These are phyloP conservation scores for Mastacembelus armatus DNA, from an alignment of 2,797 vertebrate species.

Conservation along the genomic window DNA sequence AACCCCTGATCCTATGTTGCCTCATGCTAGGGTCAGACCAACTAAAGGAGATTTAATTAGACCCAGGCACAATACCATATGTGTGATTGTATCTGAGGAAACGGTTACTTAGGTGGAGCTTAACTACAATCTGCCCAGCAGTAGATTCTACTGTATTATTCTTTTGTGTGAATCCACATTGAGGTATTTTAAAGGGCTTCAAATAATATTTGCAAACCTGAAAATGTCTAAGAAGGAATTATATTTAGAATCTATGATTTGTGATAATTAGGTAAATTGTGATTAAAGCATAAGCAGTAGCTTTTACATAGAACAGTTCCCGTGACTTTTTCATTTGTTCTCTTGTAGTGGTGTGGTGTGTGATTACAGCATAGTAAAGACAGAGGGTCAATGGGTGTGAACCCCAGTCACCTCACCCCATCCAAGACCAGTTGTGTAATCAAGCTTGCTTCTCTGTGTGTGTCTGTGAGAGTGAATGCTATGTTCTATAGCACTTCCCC, in stretches of 20 bases:
- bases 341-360: not conserved
- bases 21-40: slow-evolving; percentile 28
- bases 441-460: not conserved
- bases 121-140: slow-evolving; percentile 31
- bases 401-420: slow-evolving; percentile 31
- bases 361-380: slow-evolving; percentile 9
- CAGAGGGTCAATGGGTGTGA: slow-evolving; percentile 23
- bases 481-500: slow-evolving; percentile 49
- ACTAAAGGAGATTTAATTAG: no score
- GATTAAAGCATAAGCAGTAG: not conserved
- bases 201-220: not conserved
- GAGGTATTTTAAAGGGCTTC: not conserved
- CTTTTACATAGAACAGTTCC: not conserved
- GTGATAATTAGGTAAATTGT: not conserved
- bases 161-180: slow-evolving; percentile 1
- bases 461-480: slow-evolving; percentile 32
- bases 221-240: no score
- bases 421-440: slow-evolving; percentile 38
- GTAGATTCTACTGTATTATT: slow-evolving; percentile 28
- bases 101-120: slow-evolving; percentile 29
- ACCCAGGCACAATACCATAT: slow-evolving; percentile 13
- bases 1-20: slow-evolving; percentile 8
- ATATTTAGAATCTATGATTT: not conserved
- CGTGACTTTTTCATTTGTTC: not conserved
- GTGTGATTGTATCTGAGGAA: not conserved